These are phyloP conservation scores for Trichonephila clavata DNA, from an alignment of 1,140 invertebrate species.

Conservation along the genomic window DNA sequence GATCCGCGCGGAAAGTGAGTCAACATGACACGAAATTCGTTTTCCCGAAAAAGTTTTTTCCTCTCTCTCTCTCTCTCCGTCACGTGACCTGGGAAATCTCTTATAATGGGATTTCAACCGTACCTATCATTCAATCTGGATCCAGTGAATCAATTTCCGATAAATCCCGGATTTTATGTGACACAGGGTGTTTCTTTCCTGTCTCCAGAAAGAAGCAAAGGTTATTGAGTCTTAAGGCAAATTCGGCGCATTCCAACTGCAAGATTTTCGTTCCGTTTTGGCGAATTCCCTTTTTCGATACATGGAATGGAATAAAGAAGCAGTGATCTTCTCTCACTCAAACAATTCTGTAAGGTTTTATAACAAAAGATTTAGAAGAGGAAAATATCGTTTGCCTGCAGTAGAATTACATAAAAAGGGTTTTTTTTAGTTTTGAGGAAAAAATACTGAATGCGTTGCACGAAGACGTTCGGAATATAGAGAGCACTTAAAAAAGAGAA, in stretches of 20 bases:
- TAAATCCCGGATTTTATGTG: slow-evolving; percentile 30
- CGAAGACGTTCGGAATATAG: too few species aligned
- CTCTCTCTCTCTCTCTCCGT: background rate
- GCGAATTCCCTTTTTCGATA: background rate
- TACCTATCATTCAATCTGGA: slow-evolving; percentile 14
- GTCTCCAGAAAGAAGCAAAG: background rate
- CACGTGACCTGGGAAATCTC: slow-evolving; percentile 25
- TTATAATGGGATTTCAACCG: slow-evolving; percentile 34
- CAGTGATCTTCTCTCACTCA: background rate
- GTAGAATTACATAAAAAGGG: too few species aligned
- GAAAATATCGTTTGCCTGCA: too few species aligned
- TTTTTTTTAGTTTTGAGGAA: too few species aligned
- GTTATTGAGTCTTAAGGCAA: background rate
- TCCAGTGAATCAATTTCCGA: slow-evolving; percentile 8
- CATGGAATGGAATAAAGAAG: background rate
- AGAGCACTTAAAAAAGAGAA: too few species aligned
- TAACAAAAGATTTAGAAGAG: background rate
- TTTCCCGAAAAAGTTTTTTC: background rate
- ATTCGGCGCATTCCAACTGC: background rate
- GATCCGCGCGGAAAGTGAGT: background rate
- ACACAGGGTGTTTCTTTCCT: background rate
- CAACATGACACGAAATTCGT: slow-evolving; percentile 37
- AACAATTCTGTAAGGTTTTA: background rate
- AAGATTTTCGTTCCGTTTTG: background rate
- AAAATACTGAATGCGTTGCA: too few species aligned